Conservation (phyloP, 2,888 invertebrate species). For the Dicranocentrus wangi region DNA sequence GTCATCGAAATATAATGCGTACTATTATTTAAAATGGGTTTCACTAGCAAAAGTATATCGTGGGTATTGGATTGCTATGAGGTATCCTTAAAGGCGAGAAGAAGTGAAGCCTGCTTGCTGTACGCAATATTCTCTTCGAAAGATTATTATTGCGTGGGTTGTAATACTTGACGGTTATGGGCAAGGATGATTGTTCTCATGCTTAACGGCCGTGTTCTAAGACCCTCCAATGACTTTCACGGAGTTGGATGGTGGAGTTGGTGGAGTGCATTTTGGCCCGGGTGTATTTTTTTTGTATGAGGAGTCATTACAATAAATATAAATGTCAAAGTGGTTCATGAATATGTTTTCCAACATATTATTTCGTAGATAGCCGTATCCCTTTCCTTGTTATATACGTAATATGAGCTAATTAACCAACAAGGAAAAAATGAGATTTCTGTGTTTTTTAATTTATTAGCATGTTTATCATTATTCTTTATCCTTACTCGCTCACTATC, state of each 20-base stretch:
- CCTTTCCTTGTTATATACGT: neutral
- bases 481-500: neutral
- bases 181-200: slow-evolving; percentile 45
- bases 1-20: no score
- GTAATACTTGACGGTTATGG: slow-evolving; percentile 49
- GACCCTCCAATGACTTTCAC: slow-evolving; percentile 39
- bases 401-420: neutral
- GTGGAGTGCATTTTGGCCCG: no score
- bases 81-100: neutral
- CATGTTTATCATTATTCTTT: slow-evolving; percentile 28
- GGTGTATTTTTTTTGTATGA: slow-evolving; percentile 38
- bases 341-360: neutral
- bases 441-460: slow-evolving; percentile 39
- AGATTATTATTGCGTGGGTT: slow-evolving; percentile 51
- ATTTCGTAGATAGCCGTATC: neutral
- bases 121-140: neutral
- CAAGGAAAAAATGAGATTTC: slow-evolving; percentile 1
- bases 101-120: neutral
- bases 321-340: slow-evolving; percentile 52
- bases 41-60: no score
- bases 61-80: no score
- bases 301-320: slow-evolving; percentile 60
- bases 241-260: slow-evolving; percentile 7
- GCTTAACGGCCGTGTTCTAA: slow-evolving; percentile 33
- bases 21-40: no score